These are phyloP conservation scores for Catocala nupta DNA, from an alignment of 2,888 invertebrate genomes.

Conservation along the genomic window DNA sequence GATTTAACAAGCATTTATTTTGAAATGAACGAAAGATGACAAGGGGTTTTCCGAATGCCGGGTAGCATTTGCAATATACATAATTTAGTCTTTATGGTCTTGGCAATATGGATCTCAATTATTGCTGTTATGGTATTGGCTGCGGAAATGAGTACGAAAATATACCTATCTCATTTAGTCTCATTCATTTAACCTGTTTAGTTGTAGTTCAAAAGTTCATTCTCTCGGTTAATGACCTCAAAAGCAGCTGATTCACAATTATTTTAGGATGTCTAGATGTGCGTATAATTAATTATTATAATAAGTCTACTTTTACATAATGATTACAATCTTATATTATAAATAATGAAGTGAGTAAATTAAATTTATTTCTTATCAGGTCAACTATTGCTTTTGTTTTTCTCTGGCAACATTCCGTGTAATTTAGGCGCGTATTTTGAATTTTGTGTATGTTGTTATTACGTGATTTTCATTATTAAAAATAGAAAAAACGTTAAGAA, in stretches of 20 bases:
- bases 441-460: not conserved
- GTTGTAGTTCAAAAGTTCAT: slow-evolving; percentile 47
- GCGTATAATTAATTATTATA: too few relatives aligned
- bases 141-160: slow-evolving; percentile 20
- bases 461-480: too few relatives aligned
- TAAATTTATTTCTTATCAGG: too few relatives aligned
- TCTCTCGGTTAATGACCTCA: slow-evolving; percentile 56
- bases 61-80: slow-evolving; percentile 17
- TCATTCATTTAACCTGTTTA: slow-evolving; percentile 43
- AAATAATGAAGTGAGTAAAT: too few relatives aligned
- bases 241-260: slow-evolving; percentile 54
- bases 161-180: slow-evolving; percentile 43
- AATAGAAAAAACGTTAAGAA: too few relatives aligned
- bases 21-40: slow-evolving; percentile 41
- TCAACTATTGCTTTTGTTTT: too few relatives aligned
- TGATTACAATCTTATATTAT: too few relatives aligned
- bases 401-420: slow-evolving; percentile 19
- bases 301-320: too few relatives aligned
- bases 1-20: slow-evolving; percentile 68
- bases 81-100: slow-evolving; percentile 19
- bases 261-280: too few relatives aligned
- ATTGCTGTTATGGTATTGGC: slow-evolving; percentile 11
- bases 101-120: slow-evolving; percentile 31
- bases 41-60: slow-evolving; percentile 31
- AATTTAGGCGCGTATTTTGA: slow-evolving; percentile 33